Base-by-base conservation (phyloP, 2,797 vertebrate genomes). In the Euthynnus affinis region DNA sequence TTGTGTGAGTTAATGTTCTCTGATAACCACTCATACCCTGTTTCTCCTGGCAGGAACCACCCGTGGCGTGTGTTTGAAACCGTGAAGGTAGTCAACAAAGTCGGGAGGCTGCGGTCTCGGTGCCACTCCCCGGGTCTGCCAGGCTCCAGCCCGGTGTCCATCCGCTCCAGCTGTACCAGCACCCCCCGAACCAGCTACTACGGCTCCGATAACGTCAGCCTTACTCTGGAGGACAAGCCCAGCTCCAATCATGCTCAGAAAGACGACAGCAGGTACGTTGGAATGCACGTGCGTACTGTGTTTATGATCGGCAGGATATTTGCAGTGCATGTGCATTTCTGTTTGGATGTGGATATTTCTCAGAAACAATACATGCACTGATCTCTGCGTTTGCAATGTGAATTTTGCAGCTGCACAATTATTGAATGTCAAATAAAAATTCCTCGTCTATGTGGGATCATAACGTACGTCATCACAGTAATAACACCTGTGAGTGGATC, bases 51-150 rank as follows among this genome's bases (percentile, higher is more conserved):
- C 76, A 96, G 97, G 92, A 94, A 89, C 78, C 95, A 96, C 74
- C 94, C 85, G 1, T 91, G 90, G 90, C 96, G 96, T 0, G 95
- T 97, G 72, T 97, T 97, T 60, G 96, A 97, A 89, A 96, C 96
- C 0, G 96, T 96, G 71, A 96, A 95, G 75, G 93, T 95, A 0
- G 96, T 90, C 60, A 97, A 96, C 86, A 96, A 96, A 76, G 92
- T 61, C 0, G 91, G 87, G 59, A 94, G 92, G 77, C 81, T 96
- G 86, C 94, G 88, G 14, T 96, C 97, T 6, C 91, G 81, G 42
- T 95, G 93, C 0, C 94, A 90, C 25, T 96, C 96, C 0, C 96
- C 96, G 0, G 92, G 81, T 15, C 86, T 92, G 2, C 94, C 93
- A 0, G 94, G 95, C 56, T 96, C 96, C 83, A 95, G 90, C 71